phyloP scores from a whole-genome alignment of 2,797 vertebrate genomes.

The Epinephelus malabaricus region DNA sequence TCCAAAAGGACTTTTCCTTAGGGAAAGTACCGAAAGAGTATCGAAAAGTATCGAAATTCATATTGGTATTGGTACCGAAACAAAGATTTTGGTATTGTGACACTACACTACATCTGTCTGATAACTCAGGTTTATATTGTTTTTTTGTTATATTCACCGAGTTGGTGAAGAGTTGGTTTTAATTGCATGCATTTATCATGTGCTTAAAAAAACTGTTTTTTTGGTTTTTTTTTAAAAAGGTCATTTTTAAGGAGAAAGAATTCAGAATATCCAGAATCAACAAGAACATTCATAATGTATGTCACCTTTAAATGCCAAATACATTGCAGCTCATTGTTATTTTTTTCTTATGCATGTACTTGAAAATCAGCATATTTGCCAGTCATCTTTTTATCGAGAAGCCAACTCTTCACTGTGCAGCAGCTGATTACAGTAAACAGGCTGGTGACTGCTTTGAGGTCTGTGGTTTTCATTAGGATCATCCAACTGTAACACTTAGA shows the following conservation, averaged over 20 bases:
- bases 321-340: slow-evolving; percentile 29
- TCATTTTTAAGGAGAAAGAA: slow-evolving; percentile 29
- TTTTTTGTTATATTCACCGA: too few relatives aligned
- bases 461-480: slow-evolving; percentile 7
- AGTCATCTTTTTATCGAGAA: slow-evolving; percentile 8
- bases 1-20: too few relatives aligned
- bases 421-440: slow-evolving; percentile 16
- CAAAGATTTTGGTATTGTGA: too few relatives aligned
- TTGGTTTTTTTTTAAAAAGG: neutral
- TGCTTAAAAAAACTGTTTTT: slow-evolving; percentile 21
- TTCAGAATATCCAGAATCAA: slow-evolving; percentile 25
- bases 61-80: too few relatives aligned
- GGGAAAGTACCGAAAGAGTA: too few relatives aligned
- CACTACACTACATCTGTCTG: too few relatives aligned
- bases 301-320: slow-evolving; percentile 47
- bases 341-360: slow-evolving; percentile 15
- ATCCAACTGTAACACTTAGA: neutral
- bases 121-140: too few relatives aligned
- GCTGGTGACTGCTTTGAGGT: neutral
- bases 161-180: too few relatives aligned
- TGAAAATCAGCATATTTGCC: too few relatives aligned
- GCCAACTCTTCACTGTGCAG: slow-evolving; percentile 9
- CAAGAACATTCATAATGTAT: slow-evolving; percentile 8
- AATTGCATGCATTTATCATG: neutral
- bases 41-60: too few relatives aligned